phyloP scores from a whole-genome alignment of 2,113 vertebrate genomes.

The Hystrix brachyura region DNA sequence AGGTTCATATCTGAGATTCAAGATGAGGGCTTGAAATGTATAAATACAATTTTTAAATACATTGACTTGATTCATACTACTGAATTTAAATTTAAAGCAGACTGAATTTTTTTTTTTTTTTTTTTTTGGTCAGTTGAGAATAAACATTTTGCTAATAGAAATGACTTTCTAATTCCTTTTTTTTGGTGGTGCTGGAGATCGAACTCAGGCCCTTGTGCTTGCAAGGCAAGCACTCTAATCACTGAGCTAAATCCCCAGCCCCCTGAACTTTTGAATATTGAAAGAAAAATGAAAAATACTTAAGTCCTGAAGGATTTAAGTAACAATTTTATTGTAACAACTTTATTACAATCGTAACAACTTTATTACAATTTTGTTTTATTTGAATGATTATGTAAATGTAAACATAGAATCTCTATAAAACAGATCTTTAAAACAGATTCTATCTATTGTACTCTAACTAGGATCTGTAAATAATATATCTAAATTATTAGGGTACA shows the following conservation, averaged over 20 bases:
- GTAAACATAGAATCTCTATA: not conserved
- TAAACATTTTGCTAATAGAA: conserved; percentile 42
- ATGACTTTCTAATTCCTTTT: not conserved
- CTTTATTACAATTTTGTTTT: not conserved
- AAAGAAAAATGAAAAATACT: not conserved
- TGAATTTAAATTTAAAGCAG: not conserved
- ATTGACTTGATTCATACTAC: not conserved
- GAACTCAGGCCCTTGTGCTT: no score
- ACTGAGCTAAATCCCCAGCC: no score
- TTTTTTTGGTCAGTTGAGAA: not conserved
- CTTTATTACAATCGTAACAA: not conserved
- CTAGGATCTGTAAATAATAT: not conserved
- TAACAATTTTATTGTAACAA: not conserved
- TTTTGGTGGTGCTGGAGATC: not conserved
- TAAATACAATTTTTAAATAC: not conserved
- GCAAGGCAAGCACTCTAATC: no score
- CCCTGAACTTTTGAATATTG: not conserved
- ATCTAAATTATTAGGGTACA: not conserved
- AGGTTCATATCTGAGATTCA: not conserved
- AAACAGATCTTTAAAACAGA: no score
- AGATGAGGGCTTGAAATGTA: not conserved
- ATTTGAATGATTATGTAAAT: not conserved
- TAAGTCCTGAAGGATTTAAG: not conserved
- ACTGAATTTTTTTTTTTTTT: no score
- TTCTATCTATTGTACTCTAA: not conserved